Conservation (phyloP, 2,888 invertebrate species). For the Tipula lateralis region DNA sequence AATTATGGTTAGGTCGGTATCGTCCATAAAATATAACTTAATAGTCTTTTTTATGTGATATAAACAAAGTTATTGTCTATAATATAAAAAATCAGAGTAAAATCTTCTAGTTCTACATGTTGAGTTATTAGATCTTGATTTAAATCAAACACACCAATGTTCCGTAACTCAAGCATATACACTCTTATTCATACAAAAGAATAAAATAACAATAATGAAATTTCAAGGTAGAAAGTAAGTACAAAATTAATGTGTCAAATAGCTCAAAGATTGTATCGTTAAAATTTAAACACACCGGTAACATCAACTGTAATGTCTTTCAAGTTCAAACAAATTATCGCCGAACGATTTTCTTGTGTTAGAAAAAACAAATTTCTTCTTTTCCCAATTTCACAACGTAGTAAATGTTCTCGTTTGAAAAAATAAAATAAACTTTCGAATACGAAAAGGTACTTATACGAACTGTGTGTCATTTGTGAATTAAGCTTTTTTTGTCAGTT, state of each 20-base stretch:
- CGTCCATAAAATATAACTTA: neutral
- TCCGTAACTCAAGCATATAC: too few relatives aligned
- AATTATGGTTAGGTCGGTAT: neutral
- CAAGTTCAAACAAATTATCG: neutral
- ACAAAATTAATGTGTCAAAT: neutral
- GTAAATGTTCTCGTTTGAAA: neutral
- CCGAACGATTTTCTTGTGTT: neutral
- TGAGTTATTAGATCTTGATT: neutral
- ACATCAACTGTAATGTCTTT: neutral
- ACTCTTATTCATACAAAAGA: neutral
- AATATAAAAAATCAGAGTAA: neutral
- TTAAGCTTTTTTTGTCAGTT: neutral
- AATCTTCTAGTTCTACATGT: neutral
- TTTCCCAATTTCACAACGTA: neutral
- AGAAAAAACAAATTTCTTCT: neutral
- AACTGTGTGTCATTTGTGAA: neutral
- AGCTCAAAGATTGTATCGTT: neutral
- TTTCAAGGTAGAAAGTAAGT: neutral
- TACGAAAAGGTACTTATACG: neutral
- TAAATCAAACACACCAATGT: neutral
- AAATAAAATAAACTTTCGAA: neutral
- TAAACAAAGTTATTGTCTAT: neutral
- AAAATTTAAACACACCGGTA: neutral
- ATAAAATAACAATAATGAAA: neutral
- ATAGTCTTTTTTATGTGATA: neutral